Percentiles rank a stretch among this genome's conserved stretches.
Evolutionary conservation across 2,888 invertebrate species (phyloP).

Genomic region (Pyrochroa serraticornis): DNA sequence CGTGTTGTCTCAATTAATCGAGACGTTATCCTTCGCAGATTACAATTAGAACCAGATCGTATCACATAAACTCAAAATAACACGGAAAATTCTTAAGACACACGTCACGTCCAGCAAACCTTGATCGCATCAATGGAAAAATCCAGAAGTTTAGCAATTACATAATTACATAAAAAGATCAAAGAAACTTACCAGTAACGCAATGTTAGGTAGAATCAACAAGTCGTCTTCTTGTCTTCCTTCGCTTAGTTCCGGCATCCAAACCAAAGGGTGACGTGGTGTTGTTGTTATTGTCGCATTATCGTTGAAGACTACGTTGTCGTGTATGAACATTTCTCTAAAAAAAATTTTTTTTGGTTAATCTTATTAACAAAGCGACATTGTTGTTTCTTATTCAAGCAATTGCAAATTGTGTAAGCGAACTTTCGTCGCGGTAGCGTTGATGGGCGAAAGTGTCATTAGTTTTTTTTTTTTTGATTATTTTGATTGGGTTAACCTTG

Average conservation of each 20-base stretch:
- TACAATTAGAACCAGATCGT: no score
- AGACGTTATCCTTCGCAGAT: no score
- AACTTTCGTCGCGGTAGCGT: no score
- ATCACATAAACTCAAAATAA: no score
- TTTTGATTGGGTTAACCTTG: no score
- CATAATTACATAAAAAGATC: background rate
- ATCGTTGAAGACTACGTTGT: constrained; percentile 73
- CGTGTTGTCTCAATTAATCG: no score
- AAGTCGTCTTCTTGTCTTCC: constrained; percentile 77
- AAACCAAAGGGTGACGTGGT: constrained; percentile 76
- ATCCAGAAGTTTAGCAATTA: no score
- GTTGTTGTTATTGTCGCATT: constrained; percentile 75
- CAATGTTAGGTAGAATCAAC: constrained; percentile 80
- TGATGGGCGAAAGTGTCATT: no score
- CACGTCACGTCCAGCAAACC: no score
- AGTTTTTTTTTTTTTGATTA: no score
- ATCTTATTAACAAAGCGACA: background rate
- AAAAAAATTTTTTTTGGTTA: constrained; percentile 40
- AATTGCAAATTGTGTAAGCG: background rate
- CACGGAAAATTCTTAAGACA: no score
- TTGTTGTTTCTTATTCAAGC: background rate
- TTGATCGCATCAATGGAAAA: no score
- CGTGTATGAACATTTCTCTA: constrained; percentile 76
- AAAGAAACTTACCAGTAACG: constrained; percentile 74
- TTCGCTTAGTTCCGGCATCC: constrained; percentile 77